phyloP scores from a whole-genome alignment of 1,140 invertebrate genomes.

The Brachionus paranguensis region DNA sequence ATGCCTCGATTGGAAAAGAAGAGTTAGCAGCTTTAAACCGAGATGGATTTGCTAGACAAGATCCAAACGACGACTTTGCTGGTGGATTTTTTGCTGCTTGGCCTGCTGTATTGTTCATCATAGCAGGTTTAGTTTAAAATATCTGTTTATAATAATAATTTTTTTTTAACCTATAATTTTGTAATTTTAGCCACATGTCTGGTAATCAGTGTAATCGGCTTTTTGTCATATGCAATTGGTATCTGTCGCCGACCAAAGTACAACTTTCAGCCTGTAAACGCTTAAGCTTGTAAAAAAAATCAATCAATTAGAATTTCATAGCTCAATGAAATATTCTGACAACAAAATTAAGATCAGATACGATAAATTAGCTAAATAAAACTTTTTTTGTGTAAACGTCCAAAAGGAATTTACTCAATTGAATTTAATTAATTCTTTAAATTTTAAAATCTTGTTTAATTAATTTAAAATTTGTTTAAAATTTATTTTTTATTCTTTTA shows the following conservation, averaged over 20 bases:
- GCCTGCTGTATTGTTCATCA: background rate
- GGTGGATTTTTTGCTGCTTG: slow-evolving; percentile 26
- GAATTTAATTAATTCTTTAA: background rate
- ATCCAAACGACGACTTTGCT: background rate
- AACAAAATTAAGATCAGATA: background rate
- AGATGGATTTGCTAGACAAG: background rate
- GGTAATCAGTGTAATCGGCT: background rate
- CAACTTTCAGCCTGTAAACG: background rate
- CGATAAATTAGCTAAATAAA: background rate
- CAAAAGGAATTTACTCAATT: background rate
- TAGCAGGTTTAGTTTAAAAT: slow-evolving; percentile 19
- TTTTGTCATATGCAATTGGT: slow-evolving; percentile 36
- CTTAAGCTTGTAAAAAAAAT: background rate
- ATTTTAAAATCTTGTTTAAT: background rate
- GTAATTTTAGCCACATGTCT: background rate
- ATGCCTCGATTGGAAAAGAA: background rate
- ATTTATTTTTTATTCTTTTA: background rate
- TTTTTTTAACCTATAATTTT: background rate
- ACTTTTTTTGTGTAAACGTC: background rate
- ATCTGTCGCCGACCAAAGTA: slow-evolving; percentile 8
- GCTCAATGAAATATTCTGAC: no score
- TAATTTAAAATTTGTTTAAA: background rate
- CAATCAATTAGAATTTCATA: background rate
- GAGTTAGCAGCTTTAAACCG: background rate
- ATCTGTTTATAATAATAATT: no score